phyloP scores from a whole-genome alignment of 2,113 vertebrate species.

The Nothocercus nigrocapillus region DNA sequence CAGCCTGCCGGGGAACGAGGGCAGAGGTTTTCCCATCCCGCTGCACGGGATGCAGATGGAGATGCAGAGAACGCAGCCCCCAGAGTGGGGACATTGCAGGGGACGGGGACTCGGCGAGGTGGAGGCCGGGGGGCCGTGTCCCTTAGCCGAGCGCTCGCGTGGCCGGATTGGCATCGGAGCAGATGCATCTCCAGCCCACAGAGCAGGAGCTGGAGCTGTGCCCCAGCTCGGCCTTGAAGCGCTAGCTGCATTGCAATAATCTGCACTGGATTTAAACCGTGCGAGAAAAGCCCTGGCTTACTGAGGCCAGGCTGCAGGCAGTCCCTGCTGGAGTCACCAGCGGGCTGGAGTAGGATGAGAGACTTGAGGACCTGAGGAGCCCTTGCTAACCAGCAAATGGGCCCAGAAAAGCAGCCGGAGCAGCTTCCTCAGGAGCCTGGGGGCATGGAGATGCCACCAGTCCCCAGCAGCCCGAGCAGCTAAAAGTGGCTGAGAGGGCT shows the following conservation, averaged over 20 bases:
- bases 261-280: constrained; percentile 69
- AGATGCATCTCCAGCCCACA: background rate
- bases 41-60: background rate
- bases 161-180: background rate
- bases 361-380: background rate
- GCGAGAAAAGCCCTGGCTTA: constrained; percentile 70
- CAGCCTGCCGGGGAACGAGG: background rate
- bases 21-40: background rate
- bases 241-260: constrained; percentile 32
- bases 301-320: constrained; percentile 69
- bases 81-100: fast-evolving
- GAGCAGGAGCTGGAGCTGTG: background rate
- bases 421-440: background rate
- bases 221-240: constrained; percentile 24
- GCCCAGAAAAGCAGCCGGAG: background rate
- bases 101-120: background rate
- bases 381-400: too few species aligned
- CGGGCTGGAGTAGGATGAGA: constrained; percentile 25
- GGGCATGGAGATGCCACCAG: too few species aligned
- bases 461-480: background rate
- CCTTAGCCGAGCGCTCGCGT: too few species aligned
- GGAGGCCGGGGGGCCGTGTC: background rate
- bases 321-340: constrained; percentile 44
- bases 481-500: background rate
- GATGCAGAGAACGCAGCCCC: background rate